Base-by-base conservation (phyloP, 2,888 invertebrate species). In the Rhyacophila evoluta region DNA sequence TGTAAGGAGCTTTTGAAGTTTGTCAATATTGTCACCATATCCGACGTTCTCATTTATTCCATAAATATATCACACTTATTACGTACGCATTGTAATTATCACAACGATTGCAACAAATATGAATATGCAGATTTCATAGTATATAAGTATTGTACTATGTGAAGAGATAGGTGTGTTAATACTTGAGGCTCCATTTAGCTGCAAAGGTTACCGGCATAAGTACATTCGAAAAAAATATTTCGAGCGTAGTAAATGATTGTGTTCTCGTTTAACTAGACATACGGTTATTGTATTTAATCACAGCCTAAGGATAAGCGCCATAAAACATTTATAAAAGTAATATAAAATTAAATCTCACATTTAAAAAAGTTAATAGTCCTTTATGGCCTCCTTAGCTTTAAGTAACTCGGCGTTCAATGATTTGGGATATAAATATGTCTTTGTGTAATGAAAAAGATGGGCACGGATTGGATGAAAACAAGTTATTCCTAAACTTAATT, bases 361-460 rank as follows among this genome's bases (percentile, higher is more conserved):
- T 55, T 55, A 55, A 55, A 33, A 25, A 55, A 55, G 55, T 19
- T 55, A 55, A 55, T 55, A n/a, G 19, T 25, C 55, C 55, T 55
- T 55, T 55, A 55, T 55, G 15, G 55, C 55, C 55, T 55, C 55
- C 55, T 55, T 55, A 19, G 19, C 25, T 55, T 55, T 25, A 41
- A 25, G 8, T 55, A 8, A 25, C 8, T 19, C 55, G 19, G 10
- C 19, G 19, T 19, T 55, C 55, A 25, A 55, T 55, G 19, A 55
- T 19, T 55, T 55, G 55, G 25, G 5, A 25, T 55, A 55, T 55
- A 55, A 55, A 55, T 55, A 10, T 55, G 25, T 19, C 55, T 8
- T 55, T 55, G 10, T 8, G 25, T 1, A 55, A 55, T 25, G 55
- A 55, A 55, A 55, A 25, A 55, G 19, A 55, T 55, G 55, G 25